These are phyloP conservation scores for Electrophaes corylata DNA, from an alignment of 2,888 invertebrate species.

Conservation along the genomic window DNA sequence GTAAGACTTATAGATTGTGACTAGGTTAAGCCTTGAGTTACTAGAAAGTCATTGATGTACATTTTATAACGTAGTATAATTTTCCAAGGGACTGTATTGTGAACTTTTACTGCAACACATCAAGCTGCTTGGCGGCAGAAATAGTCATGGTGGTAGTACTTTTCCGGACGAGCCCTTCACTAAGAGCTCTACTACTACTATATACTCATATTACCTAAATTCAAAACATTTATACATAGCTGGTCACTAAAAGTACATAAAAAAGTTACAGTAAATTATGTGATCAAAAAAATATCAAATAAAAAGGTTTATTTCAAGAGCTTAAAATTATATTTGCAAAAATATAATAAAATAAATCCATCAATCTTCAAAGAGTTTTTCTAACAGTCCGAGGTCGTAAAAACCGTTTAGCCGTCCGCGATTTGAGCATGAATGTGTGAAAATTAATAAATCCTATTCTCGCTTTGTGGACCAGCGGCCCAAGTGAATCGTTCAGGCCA, in stretches of 20 bases:
- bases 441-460: conserved; percentile 64
- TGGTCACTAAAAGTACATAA: no score
- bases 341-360: conserved; percentile 23
- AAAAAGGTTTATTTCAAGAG: not conserved
- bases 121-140: no score
- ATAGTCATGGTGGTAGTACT: no score
- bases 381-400: conserved; percentile 29
- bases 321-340: not conserved
- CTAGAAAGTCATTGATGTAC: not conserved
- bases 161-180: no score
- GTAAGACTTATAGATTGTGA: conserved; percentile 4
- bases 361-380: conserved; percentile 34
- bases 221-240: no score
- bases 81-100: no score
- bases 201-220: no score
- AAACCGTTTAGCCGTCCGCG: conserved; percentile 39
- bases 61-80: not conserved
- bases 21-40: not conserved
- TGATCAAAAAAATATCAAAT: not conserved
- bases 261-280: not conserved
- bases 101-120: not conserved
- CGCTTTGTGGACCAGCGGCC: conserved; percentile 44
- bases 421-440: conserved; percentile 54
- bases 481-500: conserved; percentile 17
- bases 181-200: no score